phyloP scores from a whole-genome alignment of 2,888 invertebrate genomes.

The Malthinus flaveolus region DNA sequence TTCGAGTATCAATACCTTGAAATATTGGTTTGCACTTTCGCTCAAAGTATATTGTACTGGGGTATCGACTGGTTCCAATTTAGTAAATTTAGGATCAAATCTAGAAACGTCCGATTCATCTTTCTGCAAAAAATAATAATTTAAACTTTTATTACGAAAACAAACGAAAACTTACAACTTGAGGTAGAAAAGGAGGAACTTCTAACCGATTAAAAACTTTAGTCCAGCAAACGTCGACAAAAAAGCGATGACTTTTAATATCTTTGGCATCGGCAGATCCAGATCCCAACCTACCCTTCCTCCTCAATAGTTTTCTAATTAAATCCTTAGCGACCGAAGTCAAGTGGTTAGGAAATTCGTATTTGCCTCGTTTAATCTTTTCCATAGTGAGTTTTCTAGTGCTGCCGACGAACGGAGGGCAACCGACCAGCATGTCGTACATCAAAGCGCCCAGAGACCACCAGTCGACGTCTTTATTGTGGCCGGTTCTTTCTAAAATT shows the following conservation, averaged over 20 bases:
- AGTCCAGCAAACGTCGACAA: neutral
- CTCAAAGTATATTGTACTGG: neutral
- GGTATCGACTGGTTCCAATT: neutral
- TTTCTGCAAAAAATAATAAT: neutral
- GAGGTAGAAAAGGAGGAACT: neutral
- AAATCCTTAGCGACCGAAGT: too few relatives aligned
- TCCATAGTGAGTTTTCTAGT: too few relatives aligned
- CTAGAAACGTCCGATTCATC: neutral
- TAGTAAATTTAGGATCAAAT: constrained; percentile 1
- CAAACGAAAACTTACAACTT: constrained; percentile 3
- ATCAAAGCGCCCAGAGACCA: constrained; percentile 97
- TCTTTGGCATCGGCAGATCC: neutral
- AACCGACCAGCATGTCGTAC: constrained; percentile 66
- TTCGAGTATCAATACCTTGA: too few relatives aligned
- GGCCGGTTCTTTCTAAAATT: constrained; percentile 92
- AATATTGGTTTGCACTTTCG: neutral
- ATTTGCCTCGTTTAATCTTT: too few relatives aligned
- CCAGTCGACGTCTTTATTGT: constrained; percentile 99
- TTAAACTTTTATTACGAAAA: too few relatives aligned
- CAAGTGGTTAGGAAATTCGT: too few relatives aligned
- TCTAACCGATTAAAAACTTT: neutral
- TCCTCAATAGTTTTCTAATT: too few relatives aligned
- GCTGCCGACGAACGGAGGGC: neutral
- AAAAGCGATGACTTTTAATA: neutral
- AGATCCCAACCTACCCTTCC: neutral